Percentiles rank a stretch among this genome's conserved stretches.
These are phyloP conservation scores for Macrobrachium rosenbergii DNA, from an alignment of 1,140 invertebrate species.

Conservation along the genomic window DNA sequence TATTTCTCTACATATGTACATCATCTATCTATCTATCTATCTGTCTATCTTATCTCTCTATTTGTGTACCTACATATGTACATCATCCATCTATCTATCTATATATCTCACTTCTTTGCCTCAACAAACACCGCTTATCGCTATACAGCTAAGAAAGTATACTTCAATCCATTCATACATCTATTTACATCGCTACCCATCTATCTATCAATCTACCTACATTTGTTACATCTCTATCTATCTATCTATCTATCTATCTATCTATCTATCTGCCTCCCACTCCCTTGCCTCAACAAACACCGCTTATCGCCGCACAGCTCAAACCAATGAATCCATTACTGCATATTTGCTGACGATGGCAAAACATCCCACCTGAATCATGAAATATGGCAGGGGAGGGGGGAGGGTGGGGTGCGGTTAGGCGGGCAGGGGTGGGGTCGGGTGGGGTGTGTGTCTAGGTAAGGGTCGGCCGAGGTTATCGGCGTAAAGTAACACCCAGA, in stretches of 20 bases:
- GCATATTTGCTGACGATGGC: neutral
- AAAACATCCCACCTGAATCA: neutral
- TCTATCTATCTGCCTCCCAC: neutral
- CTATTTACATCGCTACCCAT: neutral
- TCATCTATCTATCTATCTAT: neutral
- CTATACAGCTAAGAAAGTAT: neutral
- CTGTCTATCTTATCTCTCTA: neutral
- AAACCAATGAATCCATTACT: neutral
- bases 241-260: neutral
- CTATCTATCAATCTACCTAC: neutral
- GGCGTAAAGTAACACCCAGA: neutral
- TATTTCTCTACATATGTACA: neutral
- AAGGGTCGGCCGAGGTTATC: neutral
- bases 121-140: neutral
- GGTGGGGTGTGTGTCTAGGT: neutral
- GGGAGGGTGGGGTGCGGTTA: neutral
- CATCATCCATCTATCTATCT: neutral
- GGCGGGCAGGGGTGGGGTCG: neutral
- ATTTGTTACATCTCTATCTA: neutral
- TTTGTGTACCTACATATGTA: neutral
- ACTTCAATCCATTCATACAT: no score
- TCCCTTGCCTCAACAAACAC: neutral
- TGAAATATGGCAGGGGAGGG: conserved; percentile 3
- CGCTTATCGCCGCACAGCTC: neutral
- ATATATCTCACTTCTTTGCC: neutral